A percentile compares a stretch with the other conserved stretches of the same genome.
phyloP scores from a whole-genome alignment of 23 tunicate species.

The Styela plicata region DNA sequence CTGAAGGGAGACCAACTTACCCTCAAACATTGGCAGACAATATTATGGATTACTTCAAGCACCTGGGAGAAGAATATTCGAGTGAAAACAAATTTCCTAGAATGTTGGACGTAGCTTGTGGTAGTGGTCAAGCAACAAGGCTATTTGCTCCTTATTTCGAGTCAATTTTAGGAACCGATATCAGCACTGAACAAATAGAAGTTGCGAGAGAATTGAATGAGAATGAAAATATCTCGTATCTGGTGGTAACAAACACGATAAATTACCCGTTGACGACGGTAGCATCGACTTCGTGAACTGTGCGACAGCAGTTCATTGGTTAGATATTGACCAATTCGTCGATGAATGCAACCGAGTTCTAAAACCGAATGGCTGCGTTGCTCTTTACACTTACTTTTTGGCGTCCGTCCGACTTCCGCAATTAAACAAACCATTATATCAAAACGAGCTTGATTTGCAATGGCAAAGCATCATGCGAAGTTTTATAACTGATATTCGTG shows the following conservation, averaged over 20 bases:
- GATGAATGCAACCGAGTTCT: not conserved
- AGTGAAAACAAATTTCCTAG: too few relatives aligned
- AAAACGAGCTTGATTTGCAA: not conserved
- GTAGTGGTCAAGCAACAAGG: not conserved
- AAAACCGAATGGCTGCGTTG: not conserved
- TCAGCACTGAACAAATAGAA: not conserved
- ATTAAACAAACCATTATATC: not conserved
- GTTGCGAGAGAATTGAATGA: not conserved
- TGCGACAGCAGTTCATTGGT: not conserved
- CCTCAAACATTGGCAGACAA: not conserved
- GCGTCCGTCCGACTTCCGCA: not conserved
- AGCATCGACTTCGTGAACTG: not conserved
- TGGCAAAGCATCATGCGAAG: not conserved
- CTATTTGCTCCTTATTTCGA: not conserved
- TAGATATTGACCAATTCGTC: not conserved
- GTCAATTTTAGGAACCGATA: not conserved
- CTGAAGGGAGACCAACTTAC: not conserved
- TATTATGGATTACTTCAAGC: not conserved
- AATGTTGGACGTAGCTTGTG: not conserved
- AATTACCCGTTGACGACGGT: not conserved
- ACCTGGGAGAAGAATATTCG: too few relatives aligned
- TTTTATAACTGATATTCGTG: not conserved
- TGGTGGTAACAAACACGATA: not conserved
- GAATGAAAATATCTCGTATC: not conserved
- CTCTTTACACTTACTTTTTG: not conserved